Evolutionary conservation across 2,797 vertebrate species (phyloP), one percentile per base, ranked within the genome.

Genomic region (Hozukius guyotensis): DNA sequence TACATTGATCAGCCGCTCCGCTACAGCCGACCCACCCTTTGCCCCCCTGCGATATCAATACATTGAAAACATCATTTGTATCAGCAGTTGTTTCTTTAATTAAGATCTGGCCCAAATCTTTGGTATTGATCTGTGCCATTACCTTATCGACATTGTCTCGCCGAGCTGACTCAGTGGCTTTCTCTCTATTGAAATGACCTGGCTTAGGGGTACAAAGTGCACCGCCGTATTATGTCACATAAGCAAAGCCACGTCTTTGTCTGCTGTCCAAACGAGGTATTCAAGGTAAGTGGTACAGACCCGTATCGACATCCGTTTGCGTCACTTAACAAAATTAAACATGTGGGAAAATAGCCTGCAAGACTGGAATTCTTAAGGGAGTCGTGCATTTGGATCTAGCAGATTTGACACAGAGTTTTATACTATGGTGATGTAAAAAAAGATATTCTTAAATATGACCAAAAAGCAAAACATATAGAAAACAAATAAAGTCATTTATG

Each of bases 81-180:
- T 97, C 96, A 97, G 97, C 96, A 95, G 96, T 96, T 97, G 96
- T 97, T 97, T 97, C 96, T 97, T 97, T 97, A 98, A 98, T 98
- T 97, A 97, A 97, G 97, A 97, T 97, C 95, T 96, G 94, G 94
- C 92, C 93, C 92, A 96, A 96, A 96, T 97, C 97, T 96, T 96
- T 96, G 93, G 57, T 94, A 97, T 97, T 89, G 97, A 98, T 97
- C 94, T 82, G 89, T 95, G 94, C 93, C 96, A 97, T 98, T 97
- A 97, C 93, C 95, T 96, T 97, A 97, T 98, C 89, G 97, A 98
- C 93, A 79, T 86, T 80, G 73, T 64, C 85, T 95, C 80, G 78
- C 94, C 93, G 76, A 94, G 96, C 97, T 97, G 96, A 97, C 92
- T 92, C 89, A 81, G 93, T 94, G 79, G 86, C 96, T 97, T 94